phyloP scores from a whole-genome alignment of 1,140 invertebrate genomes.

The Polypedilum vanderplanki region DNA sequence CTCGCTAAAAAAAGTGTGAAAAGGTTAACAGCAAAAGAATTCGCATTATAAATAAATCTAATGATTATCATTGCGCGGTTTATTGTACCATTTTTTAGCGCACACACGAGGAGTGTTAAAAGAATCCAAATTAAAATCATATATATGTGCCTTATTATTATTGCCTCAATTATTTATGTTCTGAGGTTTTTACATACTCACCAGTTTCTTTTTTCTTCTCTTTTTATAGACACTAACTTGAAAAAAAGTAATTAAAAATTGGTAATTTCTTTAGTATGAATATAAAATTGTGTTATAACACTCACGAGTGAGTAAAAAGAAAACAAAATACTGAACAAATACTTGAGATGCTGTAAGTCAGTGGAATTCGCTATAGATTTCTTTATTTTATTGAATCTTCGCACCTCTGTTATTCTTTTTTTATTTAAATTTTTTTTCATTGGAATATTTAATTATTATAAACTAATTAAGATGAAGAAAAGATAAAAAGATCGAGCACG shows the following conservation, averaged over 20 bases:
- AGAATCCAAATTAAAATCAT: constrained; percentile 14
- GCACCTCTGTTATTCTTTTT: background rate
- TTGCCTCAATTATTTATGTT: constrained; percentile 14
- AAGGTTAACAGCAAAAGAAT: background rate
- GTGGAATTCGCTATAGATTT: background rate
- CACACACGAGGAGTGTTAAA: too few species aligned
- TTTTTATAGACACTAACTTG: constrained; percentile 12
- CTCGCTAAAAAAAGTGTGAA: too few species aligned
- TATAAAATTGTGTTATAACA: constrained; percentile 7
- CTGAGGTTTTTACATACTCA: background rate
- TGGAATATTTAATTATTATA: constrained; percentile 13
- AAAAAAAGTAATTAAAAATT: constrained; percentile 18
- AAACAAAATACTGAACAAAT: background rate
- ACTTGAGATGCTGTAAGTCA: background rate
- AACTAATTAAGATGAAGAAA: background rate
- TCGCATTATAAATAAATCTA: constrained; percentile 19
- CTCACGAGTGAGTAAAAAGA: background rate
- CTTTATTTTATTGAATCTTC: constrained; percentile 16
- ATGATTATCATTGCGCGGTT: constrained; percentile 9
- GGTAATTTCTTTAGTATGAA: background rate
- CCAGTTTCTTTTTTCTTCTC: background rate
- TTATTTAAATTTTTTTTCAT: constrained; percentile 22
- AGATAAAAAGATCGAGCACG: background rate
- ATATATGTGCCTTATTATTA: constrained; percentile 19
- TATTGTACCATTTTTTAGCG: constrained; percentile 1